Evolutionary conservation across 2,888 invertebrate genomes (phyloP).

Genomic region (Cryptus viduatorius): DNA sequence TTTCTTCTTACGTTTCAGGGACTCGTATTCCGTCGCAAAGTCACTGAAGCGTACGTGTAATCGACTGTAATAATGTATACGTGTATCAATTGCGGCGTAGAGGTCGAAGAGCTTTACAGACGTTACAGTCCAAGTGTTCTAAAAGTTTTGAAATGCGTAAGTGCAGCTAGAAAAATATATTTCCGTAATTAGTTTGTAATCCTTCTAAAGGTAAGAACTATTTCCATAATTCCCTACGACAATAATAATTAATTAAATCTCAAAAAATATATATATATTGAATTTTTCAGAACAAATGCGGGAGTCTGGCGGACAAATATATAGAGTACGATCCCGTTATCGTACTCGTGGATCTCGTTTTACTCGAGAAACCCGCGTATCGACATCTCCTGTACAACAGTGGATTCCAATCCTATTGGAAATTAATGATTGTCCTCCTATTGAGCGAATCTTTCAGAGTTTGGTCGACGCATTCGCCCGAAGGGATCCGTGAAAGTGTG

Average conservation of each 20-base stretch:
- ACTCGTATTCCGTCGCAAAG: neutral
- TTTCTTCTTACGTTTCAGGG: constrained; percentile 30
- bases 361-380: constrained; percentile 93
- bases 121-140: constrained; percentile 90
- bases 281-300: constrained; percentile 89
- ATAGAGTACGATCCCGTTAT: constrained; percentile 96
- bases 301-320: constrained; percentile 93
- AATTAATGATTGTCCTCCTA: constrained; percentile 91
- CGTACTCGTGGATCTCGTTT: constrained; percentile 93
- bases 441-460: constrained; percentile 93
- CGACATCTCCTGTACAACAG: constrained; percentile 94
- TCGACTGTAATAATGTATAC: constrained; percentile 77
- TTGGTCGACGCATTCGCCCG: constrained; percentile 85
- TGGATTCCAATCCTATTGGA: constrained; percentile 92
- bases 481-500: constrained; percentile 38
- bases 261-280: constrained; percentile 23
- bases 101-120: constrained; percentile 88
- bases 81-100: constrained; percentile 90
- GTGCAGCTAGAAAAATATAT: constrained; percentile 77
- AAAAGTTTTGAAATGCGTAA: constrained; percentile 92
- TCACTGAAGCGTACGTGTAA: neutral
- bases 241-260: neutral
- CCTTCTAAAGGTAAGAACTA: neutral
- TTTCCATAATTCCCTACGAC: neutral
- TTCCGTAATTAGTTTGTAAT: neutral